Conservation (phyloP, 2,797 vertebrate genomes). For the Xiphorhynchus erythropygius region DNA sequence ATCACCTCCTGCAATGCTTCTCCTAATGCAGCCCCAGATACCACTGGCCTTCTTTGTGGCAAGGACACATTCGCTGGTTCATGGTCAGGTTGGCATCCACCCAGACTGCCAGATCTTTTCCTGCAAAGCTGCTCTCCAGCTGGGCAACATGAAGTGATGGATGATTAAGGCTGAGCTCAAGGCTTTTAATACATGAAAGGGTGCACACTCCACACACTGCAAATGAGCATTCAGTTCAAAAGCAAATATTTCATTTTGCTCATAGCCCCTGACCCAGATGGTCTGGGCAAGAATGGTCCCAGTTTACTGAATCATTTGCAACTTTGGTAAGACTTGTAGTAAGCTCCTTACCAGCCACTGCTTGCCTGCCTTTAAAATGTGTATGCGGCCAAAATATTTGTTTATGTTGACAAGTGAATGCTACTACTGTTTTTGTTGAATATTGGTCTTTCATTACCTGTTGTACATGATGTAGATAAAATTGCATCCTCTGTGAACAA, state of each 20-base stretch:
- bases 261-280: background rate
- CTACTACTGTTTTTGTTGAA: background rate
- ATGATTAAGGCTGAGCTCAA: background rate
- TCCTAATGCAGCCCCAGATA: background rate
- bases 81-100: background rate
- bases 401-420: background rate
- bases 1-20: background rate
- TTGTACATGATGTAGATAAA: background rate
- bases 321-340: background rate
- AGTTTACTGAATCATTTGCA: background rate
- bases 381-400: background rate
- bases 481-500: constrained; percentile 12
- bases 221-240: background rate
- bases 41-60: background rate
- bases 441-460: background rate
- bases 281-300: background rate
- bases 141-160: background rate
- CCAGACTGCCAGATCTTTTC: background rate
- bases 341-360: background rate
- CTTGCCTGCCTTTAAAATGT: background rate
- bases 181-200: background rate
- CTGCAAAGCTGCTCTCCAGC: background rate
- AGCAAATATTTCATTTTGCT: background rate
- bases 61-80: background rate
- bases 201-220: background rate